phyloP scores from a whole-genome alignment of 1,140 invertebrate genomes.

The Solenopsis fugax region DNA sequence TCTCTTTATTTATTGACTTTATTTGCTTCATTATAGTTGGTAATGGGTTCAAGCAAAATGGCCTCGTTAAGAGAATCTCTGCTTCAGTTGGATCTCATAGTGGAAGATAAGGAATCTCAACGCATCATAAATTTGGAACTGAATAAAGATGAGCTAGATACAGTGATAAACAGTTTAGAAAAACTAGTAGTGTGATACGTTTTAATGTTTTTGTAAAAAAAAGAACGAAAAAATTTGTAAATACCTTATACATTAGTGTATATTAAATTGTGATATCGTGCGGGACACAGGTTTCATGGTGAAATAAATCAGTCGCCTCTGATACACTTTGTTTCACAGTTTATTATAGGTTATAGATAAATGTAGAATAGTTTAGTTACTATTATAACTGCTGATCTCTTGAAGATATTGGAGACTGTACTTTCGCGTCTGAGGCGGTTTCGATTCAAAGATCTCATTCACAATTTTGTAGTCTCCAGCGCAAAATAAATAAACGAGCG shows the following conservation, averaged over 20 bases:
- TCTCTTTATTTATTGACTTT: neutral
- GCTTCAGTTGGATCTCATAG: conserved; percentile 80
- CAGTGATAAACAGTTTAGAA: conserved; percentile 80
- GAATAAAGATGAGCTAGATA: conserved; percentile 81
- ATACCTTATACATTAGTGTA: neutral
- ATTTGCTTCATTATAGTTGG: conserved; percentile 69
- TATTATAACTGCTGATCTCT: conserved; percentile 87
- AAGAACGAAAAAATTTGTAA: conserved; percentile 8
- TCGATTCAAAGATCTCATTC: conserved; percentile 74
- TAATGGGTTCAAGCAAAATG: conserved; percentile 84
- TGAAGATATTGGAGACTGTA: conserved; percentile 85
- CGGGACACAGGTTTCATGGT: neutral
- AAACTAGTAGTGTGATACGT: conserved; percentile 50
- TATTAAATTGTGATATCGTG: neutral
- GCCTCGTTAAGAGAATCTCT: conserved; percentile 81
- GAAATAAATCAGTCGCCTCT: conserved; percentile 57
- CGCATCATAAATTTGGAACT: conserved; percentile 79
- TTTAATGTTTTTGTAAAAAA: conserved; percentile 25
- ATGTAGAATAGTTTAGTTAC: conserved; percentile 87
- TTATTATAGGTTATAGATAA: conserved; percentile 87
- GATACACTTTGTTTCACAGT: conserved; percentile 86
- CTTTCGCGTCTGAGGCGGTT: conserved; percentile 76
- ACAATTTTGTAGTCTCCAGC: conserved; percentile 66
- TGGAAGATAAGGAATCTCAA: conserved; percentile 74
- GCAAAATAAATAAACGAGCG: conserved; percentile 73